Evolutionary conservation across 2,888 invertebrate species (phyloP), one percentile per base, ranked within the genome.

Genomic region (Acleris literana): DNA sequence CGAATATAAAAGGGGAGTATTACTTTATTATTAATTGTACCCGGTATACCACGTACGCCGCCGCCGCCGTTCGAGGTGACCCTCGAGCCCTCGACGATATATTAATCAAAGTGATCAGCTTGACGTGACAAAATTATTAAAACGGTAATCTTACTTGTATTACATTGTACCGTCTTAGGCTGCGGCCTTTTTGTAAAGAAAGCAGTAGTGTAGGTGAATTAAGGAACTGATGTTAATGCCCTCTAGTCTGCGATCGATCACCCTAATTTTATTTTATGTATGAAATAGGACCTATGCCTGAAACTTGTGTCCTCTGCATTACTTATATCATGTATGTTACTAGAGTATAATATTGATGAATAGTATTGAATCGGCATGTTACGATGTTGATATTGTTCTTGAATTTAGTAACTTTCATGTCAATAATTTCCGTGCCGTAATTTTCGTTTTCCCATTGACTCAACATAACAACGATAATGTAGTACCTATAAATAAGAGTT

Each of bases 1-100:
- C 90, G 80, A 87, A 88, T 78, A 87, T 85, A 74, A 92, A 92
- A 92, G 92, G 92, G 82, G 86, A 90, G 91, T 91, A 78, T 65
- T 78, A 77, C 77, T 77, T 85, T 80, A 74, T 49, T 29, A 73
- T 76, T 79, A 74, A 71, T 77, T 73, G 71, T 73, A 57, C 64
- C 73, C 72, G 71, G 69, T 76, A 71, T 75, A 72, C 53, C 63
- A 74, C 79, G 81, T 86, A 87, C 83, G 85, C 86, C 81, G 83
- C 81, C 73, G 29, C 73, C 76, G 76, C 76, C n/a, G n/a, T n/a
- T 80, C 74, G 78, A 81, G 79, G 79, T 82, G 84, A 85, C 82
- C 81, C 82, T 81, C 80, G 79, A 20, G 84, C 82, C 81, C 82
- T 81, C 80, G 79, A 20, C 29, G 43, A 63, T 75, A 73, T 80